Conservation (phyloP, 2,113 vertebrate genomes). For the Atlantisia rogersi region DNA sequence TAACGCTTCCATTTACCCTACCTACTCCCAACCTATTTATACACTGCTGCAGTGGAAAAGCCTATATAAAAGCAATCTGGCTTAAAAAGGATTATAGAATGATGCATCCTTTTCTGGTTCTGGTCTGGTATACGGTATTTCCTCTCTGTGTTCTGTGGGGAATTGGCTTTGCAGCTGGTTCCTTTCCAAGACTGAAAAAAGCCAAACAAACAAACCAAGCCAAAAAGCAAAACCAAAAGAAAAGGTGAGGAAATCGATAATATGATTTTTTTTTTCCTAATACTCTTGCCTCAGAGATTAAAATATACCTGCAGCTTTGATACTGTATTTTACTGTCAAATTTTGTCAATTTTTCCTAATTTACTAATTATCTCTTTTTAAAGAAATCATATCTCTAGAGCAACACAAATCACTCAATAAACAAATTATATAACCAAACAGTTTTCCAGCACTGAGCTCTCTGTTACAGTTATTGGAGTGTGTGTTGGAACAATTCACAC, state of each 20-base stretch:
- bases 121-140: neutral
- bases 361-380: neutral
- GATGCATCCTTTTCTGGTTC: neutral
- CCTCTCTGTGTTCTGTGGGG: neutral
- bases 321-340: neutral
- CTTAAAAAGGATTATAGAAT: neutral
- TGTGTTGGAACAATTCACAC: neutral
- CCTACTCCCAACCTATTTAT: neutral
- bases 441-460: neutral
- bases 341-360: neutral
- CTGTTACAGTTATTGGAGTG: neutral
- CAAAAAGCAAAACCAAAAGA: neutral
- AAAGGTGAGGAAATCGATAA: neutral
- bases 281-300: neutral
- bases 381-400: neutral
- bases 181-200: neutral
- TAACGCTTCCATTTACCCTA: neutral
- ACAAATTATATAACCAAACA: neutral
- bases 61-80: neutral
- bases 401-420: neutral
- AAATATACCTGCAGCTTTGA: neutral
- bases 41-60: neutral
- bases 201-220: no score
- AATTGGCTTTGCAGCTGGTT: slow-evolving; percentile 17
- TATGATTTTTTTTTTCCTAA: neutral